These are phyloP conservation scores for Lampropteryx suffumata DNA, from an alignment of 2,888 invertebrate genomes.

Conservation along the genomic window DNA sequence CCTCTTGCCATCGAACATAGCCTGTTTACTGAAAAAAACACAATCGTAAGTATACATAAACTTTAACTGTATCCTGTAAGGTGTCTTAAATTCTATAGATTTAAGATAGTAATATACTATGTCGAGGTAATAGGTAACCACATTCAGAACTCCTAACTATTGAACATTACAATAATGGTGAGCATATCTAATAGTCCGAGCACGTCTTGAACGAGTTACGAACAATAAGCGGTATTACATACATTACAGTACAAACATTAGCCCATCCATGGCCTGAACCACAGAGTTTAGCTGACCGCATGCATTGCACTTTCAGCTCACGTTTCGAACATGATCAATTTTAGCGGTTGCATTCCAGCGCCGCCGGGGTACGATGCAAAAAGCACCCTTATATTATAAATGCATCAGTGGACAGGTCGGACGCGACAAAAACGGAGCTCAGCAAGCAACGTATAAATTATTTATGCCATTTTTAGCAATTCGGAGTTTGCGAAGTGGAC, in stretches of 20 bases:
- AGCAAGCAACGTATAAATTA: conserved; percentile 78
- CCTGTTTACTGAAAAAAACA: conserved; percentile 89
- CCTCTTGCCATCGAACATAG: conserved; percentile 97
- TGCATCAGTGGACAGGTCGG: conserved; percentile 82
- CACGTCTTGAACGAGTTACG: conserved; percentile 36
- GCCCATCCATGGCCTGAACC: conserved; percentile 31
- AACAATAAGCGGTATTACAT: conserved; percentile 27
- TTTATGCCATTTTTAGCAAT: conserved; percentile 83
- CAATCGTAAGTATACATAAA: conserved; percentile 20
- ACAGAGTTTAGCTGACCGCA: conserved; percentile 38
- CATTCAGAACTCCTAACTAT: conserved; percentile 20
- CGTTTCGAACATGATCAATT: conserved; percentile 81
- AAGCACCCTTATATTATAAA: conserved; percentile 83
- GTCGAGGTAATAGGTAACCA: conserved; percentile 10
- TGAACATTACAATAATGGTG: conserved; percentile 19
- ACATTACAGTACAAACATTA: conserved; percentile 36
- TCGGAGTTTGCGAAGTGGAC: conserved; percentile 67
- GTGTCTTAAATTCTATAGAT: no score
- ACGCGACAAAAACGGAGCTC: conserved; percentile 74
- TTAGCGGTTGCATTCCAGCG: conserved; percentile 81
- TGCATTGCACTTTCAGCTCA: conserved; percentile 73
- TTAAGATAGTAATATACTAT: conserved; percentile 4
- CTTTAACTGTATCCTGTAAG: no score
- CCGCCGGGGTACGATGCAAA: conserved; percentile 72
- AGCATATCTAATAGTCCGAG: conserved; percentile 45